Conservation (phyloP, 1,140 invertebrate genomes). For the Cryptotermes secundus region DNA sequence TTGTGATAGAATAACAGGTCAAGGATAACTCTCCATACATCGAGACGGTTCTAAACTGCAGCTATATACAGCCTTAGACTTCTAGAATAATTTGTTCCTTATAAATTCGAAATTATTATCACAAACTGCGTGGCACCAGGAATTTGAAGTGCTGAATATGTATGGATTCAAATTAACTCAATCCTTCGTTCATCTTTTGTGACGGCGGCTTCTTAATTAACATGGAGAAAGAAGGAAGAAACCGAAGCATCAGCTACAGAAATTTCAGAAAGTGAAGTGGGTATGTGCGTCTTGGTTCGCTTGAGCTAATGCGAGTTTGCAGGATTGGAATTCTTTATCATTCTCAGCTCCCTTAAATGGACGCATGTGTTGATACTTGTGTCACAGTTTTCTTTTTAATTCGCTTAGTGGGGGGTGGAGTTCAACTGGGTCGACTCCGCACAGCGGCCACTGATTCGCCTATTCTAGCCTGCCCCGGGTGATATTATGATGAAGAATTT, state of each 20-base stretch:
- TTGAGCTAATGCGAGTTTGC: background rate
- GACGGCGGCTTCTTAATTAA: slow-evolving; percentile 11
- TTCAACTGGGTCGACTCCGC: too few species aligned
- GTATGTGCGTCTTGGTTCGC: background rate
- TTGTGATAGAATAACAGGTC: background rate
- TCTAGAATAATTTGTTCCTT: background rate
- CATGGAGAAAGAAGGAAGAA: background rate
- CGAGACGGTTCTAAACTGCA: background rate
- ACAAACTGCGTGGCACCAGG: background rate
- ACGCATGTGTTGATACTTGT: background rate
- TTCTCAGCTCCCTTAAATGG: background rate
- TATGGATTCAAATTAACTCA: slow-evolving; percentile 3
- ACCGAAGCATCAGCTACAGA: background rate
- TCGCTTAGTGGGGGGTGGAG: too few species aligned
- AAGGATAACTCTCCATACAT: background rate
- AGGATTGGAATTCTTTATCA: background rate
- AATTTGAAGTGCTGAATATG: slow-evolving; percentile 7
- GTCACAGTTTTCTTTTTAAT: too few species aligned
- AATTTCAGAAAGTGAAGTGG: background rate
- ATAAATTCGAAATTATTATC: slow-evolving; percentile 15
- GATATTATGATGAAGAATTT: too few species aligned
- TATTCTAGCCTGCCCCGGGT: too few species aligned
- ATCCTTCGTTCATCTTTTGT: slow-evolving; percentile 3
- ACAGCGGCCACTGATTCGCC: too few species aligned
- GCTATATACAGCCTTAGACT: background rate